Conservation (phyloP, 2,113 vertebrate species). For the Neotragus moschatus region DNA sequence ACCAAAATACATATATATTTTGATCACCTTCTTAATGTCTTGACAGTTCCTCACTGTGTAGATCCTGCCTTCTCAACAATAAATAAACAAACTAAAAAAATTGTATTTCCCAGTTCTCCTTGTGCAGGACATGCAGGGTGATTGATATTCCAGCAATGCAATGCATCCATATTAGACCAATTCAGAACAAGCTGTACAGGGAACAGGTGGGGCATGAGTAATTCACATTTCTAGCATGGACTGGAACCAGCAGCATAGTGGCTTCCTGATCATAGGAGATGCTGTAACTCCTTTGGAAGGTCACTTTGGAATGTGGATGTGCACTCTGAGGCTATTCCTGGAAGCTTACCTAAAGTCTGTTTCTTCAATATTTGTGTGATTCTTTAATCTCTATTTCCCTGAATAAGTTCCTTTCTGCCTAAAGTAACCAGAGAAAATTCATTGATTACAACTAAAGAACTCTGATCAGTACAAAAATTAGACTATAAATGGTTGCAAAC, state of each 20-base stretch:
- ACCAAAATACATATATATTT: neutral
- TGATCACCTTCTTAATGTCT: neutral
- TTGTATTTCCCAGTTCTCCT: neutral
- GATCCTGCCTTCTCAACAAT: neutral
- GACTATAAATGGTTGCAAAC: neutral
- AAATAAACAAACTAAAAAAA: neutral
- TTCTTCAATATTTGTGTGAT: neutral
- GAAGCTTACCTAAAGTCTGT: neutral
- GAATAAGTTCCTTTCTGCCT: constrained; percentile 8
- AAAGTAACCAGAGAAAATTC: constrained; percentile 27
- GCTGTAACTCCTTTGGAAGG: neutral
- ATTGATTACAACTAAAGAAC: neutral
- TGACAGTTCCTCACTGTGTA: neutral
- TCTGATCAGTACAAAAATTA: neutral
- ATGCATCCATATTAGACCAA: neutral
- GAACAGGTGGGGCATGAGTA: neutral
- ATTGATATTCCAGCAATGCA: neutral
- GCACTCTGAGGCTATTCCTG: neutral
- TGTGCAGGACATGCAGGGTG: neutral
- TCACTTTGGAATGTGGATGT: neutral
- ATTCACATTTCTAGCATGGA: neutral
- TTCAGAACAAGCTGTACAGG: neutral
- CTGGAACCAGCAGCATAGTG: neutral
- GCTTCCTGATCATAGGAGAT: neutral
- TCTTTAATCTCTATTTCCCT: neutral